These are phyloP conservation scores for Nesospiza acunhae DNA, from an alignment of 2,113 vertebrate genomes.

Conservation along the genomic window DNA sequence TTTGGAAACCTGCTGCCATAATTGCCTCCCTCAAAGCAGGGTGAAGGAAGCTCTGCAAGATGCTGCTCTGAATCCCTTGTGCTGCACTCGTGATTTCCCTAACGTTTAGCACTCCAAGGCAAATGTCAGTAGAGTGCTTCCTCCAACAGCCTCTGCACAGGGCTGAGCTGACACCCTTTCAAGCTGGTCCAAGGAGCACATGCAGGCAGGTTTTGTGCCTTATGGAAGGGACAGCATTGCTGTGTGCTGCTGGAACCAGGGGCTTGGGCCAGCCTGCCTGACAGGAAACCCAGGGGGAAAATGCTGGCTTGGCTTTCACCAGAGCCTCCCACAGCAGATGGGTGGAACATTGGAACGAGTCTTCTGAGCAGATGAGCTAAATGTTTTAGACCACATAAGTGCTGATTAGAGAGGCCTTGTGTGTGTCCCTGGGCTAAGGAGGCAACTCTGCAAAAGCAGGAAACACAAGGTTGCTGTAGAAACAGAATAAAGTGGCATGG, in stretches of 20 bases:
- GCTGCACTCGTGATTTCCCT: neutral
- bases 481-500: conserved; percentile 20
- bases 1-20: neutral
- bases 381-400: conserved; percentile 44
- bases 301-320: neutral
- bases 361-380: conserved; percentile 50
- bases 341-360: conserved; percentile 26
- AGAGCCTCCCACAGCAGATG: conserved; percentile 42
- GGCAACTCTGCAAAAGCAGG: conserved; percentile 21
- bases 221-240: neutral
- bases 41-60: neutral
- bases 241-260: neutral
- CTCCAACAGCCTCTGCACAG: neutral
- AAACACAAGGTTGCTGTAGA: conserved; percentile 40
- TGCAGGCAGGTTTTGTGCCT: neutral
- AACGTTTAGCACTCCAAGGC: neutral
- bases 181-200: neutral
- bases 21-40: neutral
- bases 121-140: neutral
- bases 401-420: conserved; percentile 19
- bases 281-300: conserved; percentile 47
- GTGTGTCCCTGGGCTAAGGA: conserved; percentile 8
- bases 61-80: neutral
- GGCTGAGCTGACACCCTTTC: neutral
- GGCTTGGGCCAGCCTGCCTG: conserved; percentile 7